Evolutionary conservation across 2,888 invertebrate genomes (phyloP), one percentile per base, ranked within the genome.

Genomic region (Meta bourneti): DNA sequence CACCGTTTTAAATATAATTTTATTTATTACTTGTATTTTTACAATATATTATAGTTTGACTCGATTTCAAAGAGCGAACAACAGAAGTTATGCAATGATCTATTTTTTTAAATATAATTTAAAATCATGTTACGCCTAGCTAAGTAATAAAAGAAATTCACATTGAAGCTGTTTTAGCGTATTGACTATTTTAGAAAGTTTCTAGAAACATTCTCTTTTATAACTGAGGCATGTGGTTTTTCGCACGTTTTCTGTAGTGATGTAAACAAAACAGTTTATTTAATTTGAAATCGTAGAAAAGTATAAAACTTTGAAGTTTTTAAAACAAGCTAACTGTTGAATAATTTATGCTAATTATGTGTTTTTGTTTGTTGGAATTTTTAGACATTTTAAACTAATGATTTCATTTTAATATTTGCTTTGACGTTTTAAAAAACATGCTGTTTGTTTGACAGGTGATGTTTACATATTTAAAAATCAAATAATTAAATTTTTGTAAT

Each of bases 41-140:
- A 34, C 34, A 34, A 34, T 34, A 34, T 34, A 34, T 34, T 34
- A 34, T 34, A 34, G 34, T 34, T 4, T 34, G 34, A 4, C 4
- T 34, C 34, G 34, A 34, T 34, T 4, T 34, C 4, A 34, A 4
- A 34, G 34, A 34, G 34, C 34, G 1, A 34, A 34, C 34, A 34
- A 34, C 34, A 6, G 7, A 69, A 20, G n/a, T 88, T 90, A 72
- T 54, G 72, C 82, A 88, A 87, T 91, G 19, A 75, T 87, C 83
- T 34, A 72, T 87, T 91, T 91, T 89, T 90, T 87, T 79, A 87
- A 91, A 91, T 87, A 81, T 91, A 91, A 91, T 91, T 91, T 91
- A 87, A 91, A 91, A 91, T 91, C 86, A 86, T 91, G 91, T 91
- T 91, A 91, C 91, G 91, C 91, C 91, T 91, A 91, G 91, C 87